Conservation (phyloP, 2,888 invertebrate genomes). For the Xylota sylvarum region DNA sequence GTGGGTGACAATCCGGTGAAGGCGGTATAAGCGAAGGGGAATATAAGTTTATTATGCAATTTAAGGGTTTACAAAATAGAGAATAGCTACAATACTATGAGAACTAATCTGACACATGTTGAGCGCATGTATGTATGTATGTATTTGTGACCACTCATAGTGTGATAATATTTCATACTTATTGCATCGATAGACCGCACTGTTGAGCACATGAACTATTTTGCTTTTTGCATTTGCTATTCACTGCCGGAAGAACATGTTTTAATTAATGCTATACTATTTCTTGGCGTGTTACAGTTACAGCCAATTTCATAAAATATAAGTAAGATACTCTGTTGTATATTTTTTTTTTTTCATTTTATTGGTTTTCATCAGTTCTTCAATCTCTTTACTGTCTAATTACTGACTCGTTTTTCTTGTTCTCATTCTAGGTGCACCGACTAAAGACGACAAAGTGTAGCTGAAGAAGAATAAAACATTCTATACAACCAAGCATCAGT, state of each 20-base stretch:
- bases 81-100: background rate
- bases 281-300: slow-evolving; percentile 50
- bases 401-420: slow-evolving; percentile 70
- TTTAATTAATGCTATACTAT: slow-evolving; percentile 66
- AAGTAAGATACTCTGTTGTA: slow-evolving; percentile 7
- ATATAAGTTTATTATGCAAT: background rate
- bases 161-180: background rate
- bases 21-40: background rate
- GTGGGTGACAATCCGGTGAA: background rate
- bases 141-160: background rate
- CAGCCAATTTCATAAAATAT: slow-evolving; percentile 50
- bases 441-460: slow-evolving; percentile 57
- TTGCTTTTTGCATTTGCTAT: slow-evolving; percentile 8
- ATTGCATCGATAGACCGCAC: slow-evolving; percentile 5
- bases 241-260: slow-evolving; percentile 56
- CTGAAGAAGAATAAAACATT: slow-evolving; percentile 51
- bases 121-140: background rate
- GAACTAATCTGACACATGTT: slow-evolving; percentile 3
- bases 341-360: slow-evolving; percentile 29
- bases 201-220: slow-evolving; percentile 9
- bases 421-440: slow-evolving; percentile 74
- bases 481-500: slow-evolving; percentile 73
- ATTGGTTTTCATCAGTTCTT: slow-evolving; percentile 66
- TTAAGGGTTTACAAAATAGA: background rate
- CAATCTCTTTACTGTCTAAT: slow-evolving; percentile 19